Evolutionary conservation across 1,140 invertebrate species (phyloP).

Genomic region (Charaxes varanes): DNA sequence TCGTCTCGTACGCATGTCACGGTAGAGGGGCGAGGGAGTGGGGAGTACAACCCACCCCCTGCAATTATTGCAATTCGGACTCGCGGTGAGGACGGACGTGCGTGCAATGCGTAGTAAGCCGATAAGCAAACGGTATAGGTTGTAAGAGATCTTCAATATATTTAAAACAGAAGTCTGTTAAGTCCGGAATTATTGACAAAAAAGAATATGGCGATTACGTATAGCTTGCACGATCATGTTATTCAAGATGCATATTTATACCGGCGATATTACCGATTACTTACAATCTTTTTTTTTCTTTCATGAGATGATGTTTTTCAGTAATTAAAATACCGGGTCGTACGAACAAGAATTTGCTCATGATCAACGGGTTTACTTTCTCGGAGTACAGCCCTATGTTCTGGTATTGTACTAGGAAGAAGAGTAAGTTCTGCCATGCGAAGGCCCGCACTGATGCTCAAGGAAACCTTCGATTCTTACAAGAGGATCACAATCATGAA

Average conservation of each 20-base stretch:
- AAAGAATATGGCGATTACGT: too few relatives aligned
- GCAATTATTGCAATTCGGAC: too few relatives aligned
- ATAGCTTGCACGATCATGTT: slow-evolving; percentile 20
- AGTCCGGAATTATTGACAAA: too few relatives aligned
- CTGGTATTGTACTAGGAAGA: slow-evolving; percentile 31
- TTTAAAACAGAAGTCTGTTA: slow-evolving; percentile 21
- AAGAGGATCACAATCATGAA: slow-evolving; percentile 31
- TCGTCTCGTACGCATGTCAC: too few relatives aligned
- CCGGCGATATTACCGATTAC: too few relatives aligned
- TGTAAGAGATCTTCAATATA: slow-evolving; percentile 21
- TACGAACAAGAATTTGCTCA: slow-evolving; percentile 24
- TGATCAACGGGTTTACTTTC: slow-evolving; percentile 31
- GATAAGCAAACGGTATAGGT: too few relatives aligned
- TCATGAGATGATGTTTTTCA: slow-evolving; percentile 11
- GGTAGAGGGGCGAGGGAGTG: too few relatives aligned
- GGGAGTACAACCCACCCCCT: too few relatives aligned
- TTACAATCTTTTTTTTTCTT: background rate
- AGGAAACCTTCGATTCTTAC: slow-evolving; percentile 20
- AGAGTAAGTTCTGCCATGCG: slow-evolving; percentile 18
- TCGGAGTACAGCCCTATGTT: slow-evolving; percentile 25
- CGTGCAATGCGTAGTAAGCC: too few relatives aligned
- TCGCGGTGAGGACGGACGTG: too few relatives aligned
- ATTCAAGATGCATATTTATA: slow-evolving; percentile 19
- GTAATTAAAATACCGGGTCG: slow-evolving; percentile 23
- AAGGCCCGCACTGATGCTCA: slow-evolving; percentile 19